These are phyloP conservation scores for Philypnodon macrostomus DNA, from an alignment of 2,797 vertebrate genomes.

Conservation along the genomic window DNA sequence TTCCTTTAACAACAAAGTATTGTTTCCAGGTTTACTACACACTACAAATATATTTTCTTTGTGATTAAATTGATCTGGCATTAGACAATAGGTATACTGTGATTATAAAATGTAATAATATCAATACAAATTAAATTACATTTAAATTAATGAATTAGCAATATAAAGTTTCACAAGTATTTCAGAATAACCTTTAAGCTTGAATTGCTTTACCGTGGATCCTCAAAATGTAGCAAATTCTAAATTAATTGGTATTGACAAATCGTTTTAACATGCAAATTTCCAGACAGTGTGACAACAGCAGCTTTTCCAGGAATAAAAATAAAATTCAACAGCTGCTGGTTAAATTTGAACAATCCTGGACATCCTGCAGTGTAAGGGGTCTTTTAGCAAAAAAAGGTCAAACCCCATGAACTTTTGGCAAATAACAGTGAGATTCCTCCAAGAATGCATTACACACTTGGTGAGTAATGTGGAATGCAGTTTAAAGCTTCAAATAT, in stretches of 20 bases:
- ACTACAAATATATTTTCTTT: too few species aligned
- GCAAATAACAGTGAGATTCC: conserved; percentile 58
- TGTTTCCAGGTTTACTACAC: conserved; percentile 10
- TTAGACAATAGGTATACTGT: too few species aligned
- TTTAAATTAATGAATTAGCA: too few species aligned
- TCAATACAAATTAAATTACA: too few species aligned
- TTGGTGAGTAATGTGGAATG: conserved; percentile 58
- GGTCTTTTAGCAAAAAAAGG: conserved; percentile 36
- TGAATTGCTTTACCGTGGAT: too few species aligned
- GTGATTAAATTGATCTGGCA: too few species aligned
- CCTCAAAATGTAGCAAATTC: too few species aligned
- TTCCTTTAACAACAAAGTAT: conserved; percentile 17
- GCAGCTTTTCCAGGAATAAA: conserved; percentile 37
- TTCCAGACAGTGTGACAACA: conserved; percentile 26
- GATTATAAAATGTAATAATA: too few species aligned
- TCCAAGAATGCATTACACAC: conserved; percentile 66
- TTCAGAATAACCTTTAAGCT: too few species aligned
- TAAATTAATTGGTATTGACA: too few species aligned
- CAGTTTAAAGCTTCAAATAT: conserved; percentile 47
- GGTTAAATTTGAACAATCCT: conserved; percentile 43
- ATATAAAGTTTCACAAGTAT: too few species aligned
- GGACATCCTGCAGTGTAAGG: conserved; percentile 40
- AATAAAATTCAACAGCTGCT: conserved; percentile 23
- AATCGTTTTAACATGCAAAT: too few species aligned
- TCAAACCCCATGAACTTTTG: conserved; percentile 47